A percentile compares a stretch with the other conserved stretches of the same genome.
These are phyloP conservation scores for Pegea sp. DNA, from an alignment of 23 tunicate genomes.

Conservation along the genomic window DNA sequence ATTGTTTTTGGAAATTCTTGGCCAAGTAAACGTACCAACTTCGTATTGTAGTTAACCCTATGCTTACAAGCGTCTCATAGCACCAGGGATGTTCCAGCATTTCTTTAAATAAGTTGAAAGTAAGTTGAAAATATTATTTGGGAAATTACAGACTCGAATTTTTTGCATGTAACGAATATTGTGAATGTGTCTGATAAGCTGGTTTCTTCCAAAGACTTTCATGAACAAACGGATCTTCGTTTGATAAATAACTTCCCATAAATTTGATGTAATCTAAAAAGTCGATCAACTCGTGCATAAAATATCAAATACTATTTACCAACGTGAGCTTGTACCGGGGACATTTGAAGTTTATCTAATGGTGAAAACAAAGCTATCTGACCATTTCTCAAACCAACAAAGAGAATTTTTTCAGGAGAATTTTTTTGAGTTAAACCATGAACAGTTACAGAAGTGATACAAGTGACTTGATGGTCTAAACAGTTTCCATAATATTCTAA, in stretches of 20 bases:
- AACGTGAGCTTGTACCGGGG: slow-evolving; percentile 43
- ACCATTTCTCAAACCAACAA: slow-evolving; percentile 57
- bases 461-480: background rate
- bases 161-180: background rate
- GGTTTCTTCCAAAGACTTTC: background rate
- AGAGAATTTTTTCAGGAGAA: background rate
- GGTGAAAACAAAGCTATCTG: slow-evolving; percentile 41
- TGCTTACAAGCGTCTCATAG: slow-evolving; percentile 20
- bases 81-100: slow-evolving; percentile 1
- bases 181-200: background rate
- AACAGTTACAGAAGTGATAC: background rate
- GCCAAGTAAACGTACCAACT: slow-evolving; percentile 19
- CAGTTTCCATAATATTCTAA: no score
- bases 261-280: no score
- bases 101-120: background rate
- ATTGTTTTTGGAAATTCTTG: slow-evolving; percentile 1
- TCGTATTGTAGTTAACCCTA: slow-evolving; percentile 23
- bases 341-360: slow-evolving; percentile 14
- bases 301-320: no score
- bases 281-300: no score
- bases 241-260: no score
- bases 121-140: background rate
- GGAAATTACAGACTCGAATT: no score
- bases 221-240: no score
- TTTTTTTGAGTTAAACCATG: background rate